Evolutionary conservation across 2,113 vertebrate species (phyloP).

Genomic region (Centropus bengalensis): DNA sequence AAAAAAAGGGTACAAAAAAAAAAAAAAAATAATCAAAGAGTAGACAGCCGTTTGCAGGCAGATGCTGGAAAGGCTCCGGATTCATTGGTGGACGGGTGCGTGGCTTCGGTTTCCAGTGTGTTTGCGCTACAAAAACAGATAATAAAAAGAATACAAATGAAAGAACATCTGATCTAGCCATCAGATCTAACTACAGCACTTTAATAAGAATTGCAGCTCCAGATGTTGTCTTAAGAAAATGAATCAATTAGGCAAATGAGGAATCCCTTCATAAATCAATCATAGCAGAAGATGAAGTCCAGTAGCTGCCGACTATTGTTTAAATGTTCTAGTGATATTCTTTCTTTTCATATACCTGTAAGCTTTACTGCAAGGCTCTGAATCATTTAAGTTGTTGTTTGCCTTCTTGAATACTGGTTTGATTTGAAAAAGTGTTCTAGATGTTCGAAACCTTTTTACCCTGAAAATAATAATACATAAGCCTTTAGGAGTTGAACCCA

Average conservation of each 20-base stretch:
- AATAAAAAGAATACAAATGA: slow-evolving; percentile 54
- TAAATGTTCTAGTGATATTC: not conserved
- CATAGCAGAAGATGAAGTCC: slow-evolving; percentile 29
- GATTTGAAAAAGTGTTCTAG: slow-evolving; percentile 70
- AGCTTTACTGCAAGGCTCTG: slow-evolving; percentile 14
- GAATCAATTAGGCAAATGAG: slow-evolving; percentile 79
- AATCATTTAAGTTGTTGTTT: slow-evolving; percentile 68
- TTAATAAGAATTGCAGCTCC: slow-evolving; percentile 74
- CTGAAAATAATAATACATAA: slow-evolving; percentile 75
- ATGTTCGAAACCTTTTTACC: slow-evolving; percentile 74
- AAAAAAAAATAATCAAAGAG: not conserved
- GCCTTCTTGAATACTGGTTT: slow-evolving; percentile 67
- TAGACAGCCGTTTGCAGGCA: not conserved
- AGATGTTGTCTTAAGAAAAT: slow-evolving; percentile 76
- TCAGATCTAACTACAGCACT: slow-evolving; percentile 70
- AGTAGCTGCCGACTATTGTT: not conserved
- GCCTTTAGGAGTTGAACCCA: slow-evolving; percentile 77
- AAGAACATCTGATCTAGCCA: slow-evolving; percentile 71
- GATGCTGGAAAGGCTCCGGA: not conserved
- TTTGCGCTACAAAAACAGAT: not conserved
- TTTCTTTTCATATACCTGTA: slow-evolving; percentile 25
- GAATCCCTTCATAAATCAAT: slow-evolving; percentile 69
- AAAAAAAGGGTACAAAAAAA: not conserved
- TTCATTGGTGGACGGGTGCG: not conserved
- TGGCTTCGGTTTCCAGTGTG: not conserved